These are phyloP conservation scores for Agelas oroides DNA, from an alignment of 37 sponge, comb jelly and placozoan species.

Conservation along the genomic window DNA sequence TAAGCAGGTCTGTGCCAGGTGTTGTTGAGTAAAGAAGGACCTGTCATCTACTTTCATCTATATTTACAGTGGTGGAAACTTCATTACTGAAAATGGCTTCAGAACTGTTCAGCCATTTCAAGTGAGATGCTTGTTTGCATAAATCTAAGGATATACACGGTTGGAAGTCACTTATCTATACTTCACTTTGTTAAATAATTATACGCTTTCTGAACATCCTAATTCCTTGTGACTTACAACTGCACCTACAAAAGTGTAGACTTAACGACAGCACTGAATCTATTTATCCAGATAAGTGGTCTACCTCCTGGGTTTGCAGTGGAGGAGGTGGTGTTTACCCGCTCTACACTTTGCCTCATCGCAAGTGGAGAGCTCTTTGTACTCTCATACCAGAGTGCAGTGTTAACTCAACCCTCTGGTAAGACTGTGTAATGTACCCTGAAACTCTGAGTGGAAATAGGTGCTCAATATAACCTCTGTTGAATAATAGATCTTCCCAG, in stretches of 20 bases:
- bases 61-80: slow-evolving; percentile 11
- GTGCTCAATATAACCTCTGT: too few relatives aligned
- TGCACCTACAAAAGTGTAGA: too few relatives aligned
- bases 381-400: neutral
- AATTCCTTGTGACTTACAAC: too few relatives aligned
- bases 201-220: too few relatives aligned
- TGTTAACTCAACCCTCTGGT: neutral
- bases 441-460: too few relatives aligned
- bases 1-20: neutral
- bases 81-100: slow-evolving; percentile 35
- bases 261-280: too few relatives aligned
- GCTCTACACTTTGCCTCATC: neutral
- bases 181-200: too few relatives aligned
- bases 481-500: too few relatives aligned
- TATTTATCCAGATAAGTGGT: neutral
- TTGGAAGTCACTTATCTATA: neutral
- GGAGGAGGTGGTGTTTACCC: slow-evolving; percentile 5
- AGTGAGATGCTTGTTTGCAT: neutral
- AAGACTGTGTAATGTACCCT: too few relatives aligned
- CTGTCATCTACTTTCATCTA: neutral
- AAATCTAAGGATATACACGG: neutral
- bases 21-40: neutral
- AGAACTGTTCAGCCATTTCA: slow-evolving; percentile 1
- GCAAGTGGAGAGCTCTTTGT: neutral
- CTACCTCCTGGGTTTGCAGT: neutral